A percentile compares a stretch with the other conserved stretches of the same genome.
phyloP scores from a whole-genome alignment of 2,113 vertebrate genomes.

The Polyodon spathula region DNA sequence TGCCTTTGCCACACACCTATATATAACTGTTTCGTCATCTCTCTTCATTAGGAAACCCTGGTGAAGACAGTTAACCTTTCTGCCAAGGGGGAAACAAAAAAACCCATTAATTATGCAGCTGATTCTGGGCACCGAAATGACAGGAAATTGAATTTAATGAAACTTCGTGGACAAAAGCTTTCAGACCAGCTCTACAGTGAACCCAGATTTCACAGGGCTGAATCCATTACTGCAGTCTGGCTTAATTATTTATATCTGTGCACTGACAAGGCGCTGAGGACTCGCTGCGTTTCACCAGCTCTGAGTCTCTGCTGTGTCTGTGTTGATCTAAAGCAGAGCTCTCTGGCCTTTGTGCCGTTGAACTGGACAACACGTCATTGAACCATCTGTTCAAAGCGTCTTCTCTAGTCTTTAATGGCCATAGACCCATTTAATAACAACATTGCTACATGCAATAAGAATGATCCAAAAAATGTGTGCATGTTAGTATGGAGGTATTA shows the following conservation, averaged over 20 bases:
- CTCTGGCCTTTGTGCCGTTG: too few relatives aligned
- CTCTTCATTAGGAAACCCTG: background rate
- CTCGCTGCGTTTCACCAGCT: background rate
- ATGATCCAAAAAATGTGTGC: too few relatives aligned
- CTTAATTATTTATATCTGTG: conserved; percentile 7
- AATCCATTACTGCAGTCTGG: conserved; percentile 4
- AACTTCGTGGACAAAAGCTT: conserved; percentile 4
- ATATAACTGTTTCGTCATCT: too few relatives aligned
- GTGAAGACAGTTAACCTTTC: conserved; percentile 5
- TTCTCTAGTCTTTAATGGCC: too few relatives aligned
- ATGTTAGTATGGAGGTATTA: too few relatives aligned
- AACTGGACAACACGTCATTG: too few relatives aligned
- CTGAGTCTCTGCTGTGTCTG: too few relatives aligned
- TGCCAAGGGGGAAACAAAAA: background rate
- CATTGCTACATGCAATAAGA: too few relatives aligned
- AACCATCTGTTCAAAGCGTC: too few relatives aligned
- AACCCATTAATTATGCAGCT: background rate
- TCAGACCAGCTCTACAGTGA: background rate
- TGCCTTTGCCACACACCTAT: too few relatives aligned
- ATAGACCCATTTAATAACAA: too few relatives aligned
- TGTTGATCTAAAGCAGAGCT: too few relatives aligned
- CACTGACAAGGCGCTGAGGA: background rate
- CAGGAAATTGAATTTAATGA: conserved; percentile 5
- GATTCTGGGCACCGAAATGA: background rate
- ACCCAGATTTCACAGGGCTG: background rate